Conservation (phyloP, 2,113 vertebrate genomes). For the Mustelus asterias region DNA sequence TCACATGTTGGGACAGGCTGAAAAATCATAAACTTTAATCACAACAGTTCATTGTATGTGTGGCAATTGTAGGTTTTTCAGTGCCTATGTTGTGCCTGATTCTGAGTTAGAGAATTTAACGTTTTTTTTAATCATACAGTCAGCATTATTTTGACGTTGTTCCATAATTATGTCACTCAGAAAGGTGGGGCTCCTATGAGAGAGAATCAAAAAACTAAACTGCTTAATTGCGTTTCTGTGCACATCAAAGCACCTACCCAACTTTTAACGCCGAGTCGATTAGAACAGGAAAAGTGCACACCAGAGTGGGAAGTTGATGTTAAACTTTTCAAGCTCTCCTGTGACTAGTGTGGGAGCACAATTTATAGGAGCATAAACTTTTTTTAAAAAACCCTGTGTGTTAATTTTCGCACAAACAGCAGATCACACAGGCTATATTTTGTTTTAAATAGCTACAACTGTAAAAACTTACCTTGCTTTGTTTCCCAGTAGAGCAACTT, state of each 20-base stretch:
- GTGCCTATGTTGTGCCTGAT: neutral
- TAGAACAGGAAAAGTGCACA: neutral
- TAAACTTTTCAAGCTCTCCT: neutral
- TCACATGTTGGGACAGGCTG: neutral
- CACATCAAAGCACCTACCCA: neutral
- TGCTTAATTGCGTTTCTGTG: neutral
- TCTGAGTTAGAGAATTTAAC: neutral
- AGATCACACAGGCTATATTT: neutral
- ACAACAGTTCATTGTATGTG: neutral
- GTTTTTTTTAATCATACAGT: neutral
- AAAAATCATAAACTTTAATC: neutral
- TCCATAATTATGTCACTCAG: neutral
- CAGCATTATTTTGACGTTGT: neutral
- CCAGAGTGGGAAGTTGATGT: neutral
- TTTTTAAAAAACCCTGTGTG: neutral
- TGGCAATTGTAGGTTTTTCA: neutral
- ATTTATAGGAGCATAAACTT: neutral
- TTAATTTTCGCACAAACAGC: neutral
- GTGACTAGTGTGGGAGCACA: neutral
- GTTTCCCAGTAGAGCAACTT: neutral
- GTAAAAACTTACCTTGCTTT: neutral
- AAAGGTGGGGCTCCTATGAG: neutral
- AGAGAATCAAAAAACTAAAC: neutral
- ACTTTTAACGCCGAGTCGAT: neutral
- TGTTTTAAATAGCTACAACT: neutral